Evolutionary conservation across 2,113 vertebrate species (phyloP).

Genomic region (Lycaon pictus): DNA sequence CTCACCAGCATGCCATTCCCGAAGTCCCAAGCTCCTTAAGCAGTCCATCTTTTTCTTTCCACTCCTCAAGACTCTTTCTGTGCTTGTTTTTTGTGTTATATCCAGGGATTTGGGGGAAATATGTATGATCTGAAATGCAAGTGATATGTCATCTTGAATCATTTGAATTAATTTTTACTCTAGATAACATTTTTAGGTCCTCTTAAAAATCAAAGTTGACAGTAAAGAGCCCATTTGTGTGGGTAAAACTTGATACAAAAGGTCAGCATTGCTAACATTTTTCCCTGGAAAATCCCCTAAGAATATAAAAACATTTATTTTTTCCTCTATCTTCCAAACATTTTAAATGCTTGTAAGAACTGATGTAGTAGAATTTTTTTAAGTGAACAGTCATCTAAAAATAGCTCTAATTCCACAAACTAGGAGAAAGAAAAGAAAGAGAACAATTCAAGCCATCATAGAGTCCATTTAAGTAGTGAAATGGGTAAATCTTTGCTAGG

Average conservation of each 20-base stretch:
- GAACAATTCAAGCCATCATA: background rate
- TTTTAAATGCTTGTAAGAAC: slow-evolving; percentile 49
- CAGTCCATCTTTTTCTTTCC: background rate
- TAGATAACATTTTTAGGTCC: slow-evolving; percentile 47
- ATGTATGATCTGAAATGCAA: slow-evolving; percentile 15
- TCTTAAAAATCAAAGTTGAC: slow-evolving; percentile 57
- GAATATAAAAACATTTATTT: slow-evolving; percentile 47
- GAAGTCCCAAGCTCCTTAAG: background rate
- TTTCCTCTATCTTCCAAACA: background rate
- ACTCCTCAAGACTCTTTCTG: background rate
- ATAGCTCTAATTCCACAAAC: slow-evolving; percentile 19
- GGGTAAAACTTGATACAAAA: slow-evolving; percentile 54
- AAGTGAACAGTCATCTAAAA: slow-evolving; percentile 59
- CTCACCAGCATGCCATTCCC: background rate
- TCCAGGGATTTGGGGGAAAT: background rate
- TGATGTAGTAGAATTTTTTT: background rate
- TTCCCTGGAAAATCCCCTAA: slow-evolving; percentile 43
- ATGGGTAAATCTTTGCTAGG: background rate
- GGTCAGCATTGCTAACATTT: slow-evolving; percentile 54
- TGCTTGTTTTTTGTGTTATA: slow-evolving; percentile 36
- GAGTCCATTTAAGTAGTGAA: slow-evolving; percentile 13
- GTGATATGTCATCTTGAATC: slow-evolving; percentile 31
- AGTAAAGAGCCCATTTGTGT: slow-evolving; percentile 28
- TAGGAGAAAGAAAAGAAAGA: slow-evolving; percentile 46
- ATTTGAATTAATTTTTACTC: slow-evolving; percentile 49